A percentile compares a stretch with the other conserved stretches of the same genome.
Conservation (phyloP, 2,888 invertebrate genomes). For the Rambutsinella grinnellia region DNA sequence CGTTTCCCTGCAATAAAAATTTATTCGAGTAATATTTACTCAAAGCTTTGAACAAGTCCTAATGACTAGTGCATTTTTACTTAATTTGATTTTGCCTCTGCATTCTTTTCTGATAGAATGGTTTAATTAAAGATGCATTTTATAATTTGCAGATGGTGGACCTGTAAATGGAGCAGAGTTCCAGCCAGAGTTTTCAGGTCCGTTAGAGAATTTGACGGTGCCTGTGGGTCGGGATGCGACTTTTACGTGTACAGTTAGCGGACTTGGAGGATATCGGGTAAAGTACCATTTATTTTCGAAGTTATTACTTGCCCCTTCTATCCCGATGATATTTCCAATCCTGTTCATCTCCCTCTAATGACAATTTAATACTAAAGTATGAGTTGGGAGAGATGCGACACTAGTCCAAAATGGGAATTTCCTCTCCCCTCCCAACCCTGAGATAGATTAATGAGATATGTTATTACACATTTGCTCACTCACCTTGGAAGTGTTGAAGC, state of each 20-base stretch:
- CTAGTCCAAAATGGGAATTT: background rate
- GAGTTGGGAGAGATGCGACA: background rate
- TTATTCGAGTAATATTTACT: too few relatives aligned
- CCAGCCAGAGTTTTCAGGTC: constrained; percentile 86
- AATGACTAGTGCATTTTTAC: too few relatives aligned
- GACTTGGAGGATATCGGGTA: constrained; percentile 91
- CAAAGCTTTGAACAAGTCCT: too few relatives aligned
- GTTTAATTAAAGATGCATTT: background rate
- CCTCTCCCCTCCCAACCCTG: background rate
- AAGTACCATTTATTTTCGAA: too few relatives aligned
- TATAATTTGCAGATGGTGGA: constrained; percentile 43
- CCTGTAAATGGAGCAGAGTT: constrained; percentile 41
- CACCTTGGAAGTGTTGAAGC: too few relatives aligned
- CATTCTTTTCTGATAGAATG: background rate
- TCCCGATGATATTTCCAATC: too few relatives aligned
- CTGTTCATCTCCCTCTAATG: too few relatives aligned
- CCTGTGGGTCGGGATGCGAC: constrained; percentile 88
- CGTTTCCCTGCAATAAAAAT: background rate
- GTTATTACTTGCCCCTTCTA: too few relatives aligned
- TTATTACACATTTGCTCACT: constrained; percentile 29
- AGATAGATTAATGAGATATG: constrained; percentile 51
- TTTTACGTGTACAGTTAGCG: constrained; percentile 87
- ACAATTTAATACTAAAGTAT: constrained; percentile 22
- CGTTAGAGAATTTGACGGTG: constrained; percentile 86
- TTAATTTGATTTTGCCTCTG: too few relatives aligned